A percentile compares a stretch with the other conserved stretches of the same genome.
These are phyloP conservation scores for Stercorarius parasiticus DNA, from an alignment of 2,113 vertebrate species.

Conservation along the genomic window DNA sequence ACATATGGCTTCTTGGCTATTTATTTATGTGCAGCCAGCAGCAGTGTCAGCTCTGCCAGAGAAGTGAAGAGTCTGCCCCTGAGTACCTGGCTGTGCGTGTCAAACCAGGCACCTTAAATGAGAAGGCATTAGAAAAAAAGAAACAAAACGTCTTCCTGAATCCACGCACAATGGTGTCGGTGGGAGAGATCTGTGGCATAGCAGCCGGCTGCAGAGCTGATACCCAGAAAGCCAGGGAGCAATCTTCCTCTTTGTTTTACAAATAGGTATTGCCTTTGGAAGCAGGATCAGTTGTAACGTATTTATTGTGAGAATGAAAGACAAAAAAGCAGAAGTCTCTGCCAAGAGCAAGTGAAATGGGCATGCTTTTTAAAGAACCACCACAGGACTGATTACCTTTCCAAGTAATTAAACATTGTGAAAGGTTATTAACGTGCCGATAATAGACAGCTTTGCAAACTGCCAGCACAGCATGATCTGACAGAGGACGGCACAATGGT, in stretches of 20 bases:
- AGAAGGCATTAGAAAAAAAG: neutral
- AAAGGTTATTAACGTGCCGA: slow-evolving; percentile 65
- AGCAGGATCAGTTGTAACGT: slow-evolving; percentile 4
- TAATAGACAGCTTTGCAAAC: slow-evolving; percentile 65
- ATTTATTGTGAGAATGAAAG: slow-evolving; percentile 42
- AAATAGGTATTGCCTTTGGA: slow-evolving; percentile 32
- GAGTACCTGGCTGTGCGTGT: neutral
- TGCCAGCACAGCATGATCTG: slow-evolving; percentile 47
- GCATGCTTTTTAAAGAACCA: slow-evolving; percentile 59
- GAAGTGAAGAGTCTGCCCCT: neutral
- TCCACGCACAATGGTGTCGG: neutral
- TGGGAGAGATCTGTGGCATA: neutral
- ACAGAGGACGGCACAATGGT: neutral
- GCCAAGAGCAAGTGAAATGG: slow-evolving; percentile 68
- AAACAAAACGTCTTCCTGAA: neutral
- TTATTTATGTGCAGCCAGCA: neutral
- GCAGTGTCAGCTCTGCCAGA: neutral
- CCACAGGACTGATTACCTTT: slow-evolving; percentile 64
- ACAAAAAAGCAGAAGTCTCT: slow-evolving; percentile 28
- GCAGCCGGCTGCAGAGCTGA: neutral
- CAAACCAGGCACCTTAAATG: neutral
- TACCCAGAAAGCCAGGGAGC: slow-evolving; percentile 2
- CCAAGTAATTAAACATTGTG: slow-evolving; percentile 74
- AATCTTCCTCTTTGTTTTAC: slow-evolving; percentile 3
- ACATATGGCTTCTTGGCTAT: neutral